A percentile compares a stretch with the other conserved stretches of the same genome.
Evolutionary conservation across 1,140 invertebrate species (phyloP).

Genomic region (Lepidurus arcticus): DNA sequence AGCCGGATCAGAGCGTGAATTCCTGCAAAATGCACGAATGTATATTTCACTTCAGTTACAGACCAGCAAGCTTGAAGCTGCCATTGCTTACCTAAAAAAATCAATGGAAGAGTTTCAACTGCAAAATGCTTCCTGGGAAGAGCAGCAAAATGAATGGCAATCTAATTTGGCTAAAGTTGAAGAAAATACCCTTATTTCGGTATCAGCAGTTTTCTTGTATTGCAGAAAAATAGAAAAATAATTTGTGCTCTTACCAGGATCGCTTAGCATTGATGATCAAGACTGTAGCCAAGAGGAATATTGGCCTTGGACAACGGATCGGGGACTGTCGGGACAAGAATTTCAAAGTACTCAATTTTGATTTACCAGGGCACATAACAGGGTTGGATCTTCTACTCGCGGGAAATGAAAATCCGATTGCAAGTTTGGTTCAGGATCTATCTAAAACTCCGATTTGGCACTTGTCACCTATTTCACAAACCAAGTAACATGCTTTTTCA

Average conservation of each 20-base stretch:
- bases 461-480: neutral
- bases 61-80: neutral
- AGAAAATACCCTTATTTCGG: neutral
- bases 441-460: neutral
- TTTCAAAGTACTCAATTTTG: neutral
- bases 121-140: neutral
- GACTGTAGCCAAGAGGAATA: neutral
- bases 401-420: neutral
- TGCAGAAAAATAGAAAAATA: no score
- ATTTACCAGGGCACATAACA: neutral
- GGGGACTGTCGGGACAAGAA: neutral
- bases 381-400: neutral
- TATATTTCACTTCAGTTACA: constrained; percentile 10
- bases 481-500: neutral
- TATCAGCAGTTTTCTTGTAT: neutral
- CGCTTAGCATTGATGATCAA: neutral
- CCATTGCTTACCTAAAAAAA: constrained; percentile 22
- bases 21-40: neutral
- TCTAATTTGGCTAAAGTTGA: neutral
- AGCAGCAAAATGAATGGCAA: neutral
- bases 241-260: neutral
- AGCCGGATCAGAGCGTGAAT: neutral
- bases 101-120: constrained; percentile 21
- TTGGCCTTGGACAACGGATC: neutral
- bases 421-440: neutral